These are phyloP conservation scores for Drosophila pseudotakahashii DNA, from an alignment of 2,888 invertebrate species.

Conservation along the genomic window DNA sequence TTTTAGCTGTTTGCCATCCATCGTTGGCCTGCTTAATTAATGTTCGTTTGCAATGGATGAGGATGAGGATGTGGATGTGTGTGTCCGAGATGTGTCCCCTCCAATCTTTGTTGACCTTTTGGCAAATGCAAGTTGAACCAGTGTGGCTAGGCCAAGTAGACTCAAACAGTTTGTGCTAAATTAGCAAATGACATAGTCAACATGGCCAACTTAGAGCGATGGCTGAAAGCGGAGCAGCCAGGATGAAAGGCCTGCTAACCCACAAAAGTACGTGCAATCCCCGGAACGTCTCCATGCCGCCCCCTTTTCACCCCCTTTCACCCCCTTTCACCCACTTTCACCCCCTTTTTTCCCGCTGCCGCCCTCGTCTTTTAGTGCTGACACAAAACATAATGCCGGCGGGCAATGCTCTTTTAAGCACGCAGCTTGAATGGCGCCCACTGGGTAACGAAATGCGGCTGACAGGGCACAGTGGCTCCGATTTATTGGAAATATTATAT, in stretches of 20 bases:
- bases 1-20: constrained; percentile 58
- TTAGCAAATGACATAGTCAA: constrained; percentile 79
- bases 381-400: constrained; percentile 80
- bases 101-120: constrained; percentile 69
- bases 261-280: constrained; percentile 75
- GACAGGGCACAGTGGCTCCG: constrained; percentile 24
- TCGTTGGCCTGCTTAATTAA: constrained; percentile 70
- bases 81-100: constrained; percentile 24
- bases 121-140: constrained; percentile 67
- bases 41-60: constrained; percentile 66
- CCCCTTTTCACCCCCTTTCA: neutral
- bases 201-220: constrained; percentile 64
- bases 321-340: neutral
- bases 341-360: neutral
- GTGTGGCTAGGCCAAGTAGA: constrained; percentile 47
- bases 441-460: constrained; percentile 26
- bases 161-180: constrained; percentile 74
- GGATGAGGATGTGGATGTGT: neutral
- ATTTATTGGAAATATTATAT: constrained; percentile 10
- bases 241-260: constrained; percentile 71
- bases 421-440: constrained; percentile 58
- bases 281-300: too few species aligned
- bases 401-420: constrained; percentile 82
- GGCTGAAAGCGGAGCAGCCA: constrained; percentile 40
- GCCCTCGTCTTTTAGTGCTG: constrained; percentile 60